Percentiles rank a stretch among this genome's conserved stretches.
phyloP scores from a whole-genome alignment of 1,140 invertebrate species.

The Rhyzopertha dominica region DNA sequence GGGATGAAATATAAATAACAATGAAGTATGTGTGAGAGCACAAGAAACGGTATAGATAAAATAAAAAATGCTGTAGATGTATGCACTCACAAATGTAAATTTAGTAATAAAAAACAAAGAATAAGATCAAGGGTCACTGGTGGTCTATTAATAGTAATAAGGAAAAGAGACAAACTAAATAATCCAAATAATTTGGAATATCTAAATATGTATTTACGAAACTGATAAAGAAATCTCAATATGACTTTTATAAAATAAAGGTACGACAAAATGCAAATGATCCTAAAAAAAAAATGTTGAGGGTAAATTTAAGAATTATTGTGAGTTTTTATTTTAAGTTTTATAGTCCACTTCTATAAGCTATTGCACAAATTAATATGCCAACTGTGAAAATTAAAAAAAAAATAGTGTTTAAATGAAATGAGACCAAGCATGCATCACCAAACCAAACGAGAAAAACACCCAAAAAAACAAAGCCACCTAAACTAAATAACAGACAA shows the following conservation, averaged over 20 bases:
- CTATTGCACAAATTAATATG: slow-evolving; percentile 1
- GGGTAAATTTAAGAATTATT: no score
- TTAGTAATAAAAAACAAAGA: no score
- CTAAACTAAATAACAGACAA: slow-evolving; percentile 23
- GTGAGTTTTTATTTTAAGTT: no score
- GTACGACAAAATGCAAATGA: background rate
- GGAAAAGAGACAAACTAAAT: slow-evolving; percentile 1
- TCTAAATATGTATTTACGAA: background rate
- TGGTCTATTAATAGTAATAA: background rate
- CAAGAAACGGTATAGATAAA: no score
- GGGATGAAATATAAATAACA: no score
- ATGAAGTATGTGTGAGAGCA: no score
- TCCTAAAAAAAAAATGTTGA: no score
- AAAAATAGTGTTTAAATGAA: background rate
- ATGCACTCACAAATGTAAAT: no score
- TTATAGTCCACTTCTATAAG: slow-evolving; percentile 1
- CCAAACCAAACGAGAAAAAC: background rate
- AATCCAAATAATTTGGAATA: background rate
- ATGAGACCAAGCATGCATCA: background rate
- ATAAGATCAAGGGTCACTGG: no score
- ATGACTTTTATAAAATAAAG: background rate
- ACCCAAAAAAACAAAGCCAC: slow-evolving; percentile 13
- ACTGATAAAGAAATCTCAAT: background rate
- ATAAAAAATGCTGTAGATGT: no score
- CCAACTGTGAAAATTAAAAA: background rate